Conservation (phyloP, 2,888 invertebrate genomes). For the Arrhopalites spinosus region DNA sequence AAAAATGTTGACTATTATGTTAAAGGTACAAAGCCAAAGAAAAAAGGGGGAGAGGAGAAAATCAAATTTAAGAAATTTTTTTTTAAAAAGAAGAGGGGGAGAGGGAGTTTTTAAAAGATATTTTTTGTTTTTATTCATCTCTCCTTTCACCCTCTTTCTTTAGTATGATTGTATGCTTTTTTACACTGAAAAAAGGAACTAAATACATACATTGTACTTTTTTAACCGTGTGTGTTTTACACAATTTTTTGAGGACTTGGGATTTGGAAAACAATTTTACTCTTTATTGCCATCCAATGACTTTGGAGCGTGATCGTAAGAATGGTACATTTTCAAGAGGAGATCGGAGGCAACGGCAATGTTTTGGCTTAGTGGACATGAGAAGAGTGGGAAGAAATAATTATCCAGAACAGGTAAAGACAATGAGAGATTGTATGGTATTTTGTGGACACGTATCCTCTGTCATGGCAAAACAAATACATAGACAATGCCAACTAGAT, state of each 20-base stretch:
- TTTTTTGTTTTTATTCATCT: too few relatives aligned
- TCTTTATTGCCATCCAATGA: background rate
- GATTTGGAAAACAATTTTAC: constrained; percentile 6
- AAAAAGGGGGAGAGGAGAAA: background rate
- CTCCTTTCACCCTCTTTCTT: too few relatives aligned
- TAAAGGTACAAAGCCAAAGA: constrained; percentile 18
- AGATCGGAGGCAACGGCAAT: background rate
- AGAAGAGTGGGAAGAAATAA: too few relatives aligned
- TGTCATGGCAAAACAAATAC: too few relatives aligned
- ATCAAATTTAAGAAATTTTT: background rate
- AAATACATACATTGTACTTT: background rate
- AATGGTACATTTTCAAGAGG: background rate
- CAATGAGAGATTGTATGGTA: too few relatives aligned
- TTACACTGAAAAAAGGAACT: background rate
- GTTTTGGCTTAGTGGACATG: background rate
- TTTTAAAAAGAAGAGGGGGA: background rate
- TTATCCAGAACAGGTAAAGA: too few relatives aligned
- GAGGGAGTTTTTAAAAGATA: too few relatives aligned
- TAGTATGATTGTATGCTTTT: too few relatives aligned
- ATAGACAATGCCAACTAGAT: too few relatives aligned
- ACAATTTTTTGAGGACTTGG: constrained; percentile 33
- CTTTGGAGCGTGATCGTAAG: background rate
- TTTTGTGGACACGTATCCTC: too few relatives aligned
- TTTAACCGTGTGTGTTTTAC: constrained; percentile 16
- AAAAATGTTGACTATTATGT: constrained; percentile 27